Conservation (phyloP, 2,797 vertebrate genomes). For the Paramormyrops hopkinsi region DNA sequence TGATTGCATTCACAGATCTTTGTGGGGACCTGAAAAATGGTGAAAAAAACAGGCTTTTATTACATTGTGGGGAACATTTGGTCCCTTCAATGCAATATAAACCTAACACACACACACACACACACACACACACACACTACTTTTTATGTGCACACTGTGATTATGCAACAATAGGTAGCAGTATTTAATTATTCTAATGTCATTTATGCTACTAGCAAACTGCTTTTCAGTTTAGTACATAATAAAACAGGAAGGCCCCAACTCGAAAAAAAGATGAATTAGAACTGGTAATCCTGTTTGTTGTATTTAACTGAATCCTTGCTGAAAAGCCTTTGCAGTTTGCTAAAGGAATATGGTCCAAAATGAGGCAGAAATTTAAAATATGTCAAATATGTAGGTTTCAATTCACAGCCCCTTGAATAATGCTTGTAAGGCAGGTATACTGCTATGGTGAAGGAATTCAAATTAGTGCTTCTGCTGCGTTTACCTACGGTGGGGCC, state of each 20-base stretch:
- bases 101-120: too few species aligned
- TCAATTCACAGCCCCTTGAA: constrained; percentile 44
- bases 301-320: constrained; percentile 54
- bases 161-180: not conserved
- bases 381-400: constrained; percentile 38
- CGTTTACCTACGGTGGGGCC: constrained; percentile 29
- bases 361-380: constrained; percentile 30
- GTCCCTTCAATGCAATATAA: too few species aligned
- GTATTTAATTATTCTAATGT: not conserved
- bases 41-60: too few species aligned
- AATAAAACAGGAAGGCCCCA: constrained; percentile 31
- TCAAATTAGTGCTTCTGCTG: constrained; percentile 25
- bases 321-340: constrained; percentile 47
- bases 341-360: constrained; percentile 44
- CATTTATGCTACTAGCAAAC: not conserved
- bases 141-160: not conserved
- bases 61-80: too few species aligned
- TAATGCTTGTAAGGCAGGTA: constrained; percentile 31
- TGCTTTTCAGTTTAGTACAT: not conserved
- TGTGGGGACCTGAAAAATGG: too few species aligned
- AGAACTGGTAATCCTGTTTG: constrained; percentile 50
- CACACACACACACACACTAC: not conserved
- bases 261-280: constrained; percentile 48
- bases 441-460: constrained; percentile 15
- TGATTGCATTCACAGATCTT: too few species aligned